Percentiles rank a stretch among this genome's conserved stretches.
These are phyloP conservation scores for Bruchidius siliquastri DNA, from an alignment of 2,888 invertebrate species.

Conservation along the genomic window DNA sequence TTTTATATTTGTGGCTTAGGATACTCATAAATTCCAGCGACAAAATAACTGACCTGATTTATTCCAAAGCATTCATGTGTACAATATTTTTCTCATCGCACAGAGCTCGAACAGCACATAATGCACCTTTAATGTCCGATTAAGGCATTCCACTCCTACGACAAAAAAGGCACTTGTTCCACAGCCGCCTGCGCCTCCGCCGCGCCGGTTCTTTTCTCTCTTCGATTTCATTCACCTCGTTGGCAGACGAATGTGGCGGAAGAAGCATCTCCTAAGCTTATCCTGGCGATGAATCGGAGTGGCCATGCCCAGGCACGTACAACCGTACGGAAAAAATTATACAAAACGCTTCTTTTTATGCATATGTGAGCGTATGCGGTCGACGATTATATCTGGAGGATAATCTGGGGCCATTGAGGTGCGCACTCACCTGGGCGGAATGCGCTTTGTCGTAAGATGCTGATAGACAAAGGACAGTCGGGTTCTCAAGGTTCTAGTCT, in stretches of 20 bases:
- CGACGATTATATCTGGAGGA: not conserved
- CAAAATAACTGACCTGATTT: not conserved
- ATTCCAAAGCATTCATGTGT: not conserved
- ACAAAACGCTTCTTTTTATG: conserved; percentile 22
- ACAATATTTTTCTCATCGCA: not conserved
- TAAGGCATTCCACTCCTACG: not conserved
- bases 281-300: conserved; percentile 38
- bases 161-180: not conserved
- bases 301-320: conserved; percentile 40
- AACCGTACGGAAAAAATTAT: conserved; percentile 18
- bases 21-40: too few relatives aligned
- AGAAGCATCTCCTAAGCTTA: conserved; percentile 27
- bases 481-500: conserved; percentile 1
- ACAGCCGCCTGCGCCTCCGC: not conserved
- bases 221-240: not conserved
- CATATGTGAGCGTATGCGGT: not conserved
- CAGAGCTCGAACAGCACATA: not conserved
- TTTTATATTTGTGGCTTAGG: too few relatives aligned
- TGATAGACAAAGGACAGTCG: conserved; percentile 9
- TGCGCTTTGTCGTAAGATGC: conserved; percentile 14
- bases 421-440: conserved; percentile 15
- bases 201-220: not conserved
- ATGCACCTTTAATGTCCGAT: not conserved
- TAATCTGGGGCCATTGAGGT: not conserved
- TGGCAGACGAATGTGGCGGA: conserved; percentile 9